These are phyloP conservation scores for Chrysodeixis includens DNA, from an alignment of 2,888 invertebrate genomes.

Conservation along the genomic window DNA sequence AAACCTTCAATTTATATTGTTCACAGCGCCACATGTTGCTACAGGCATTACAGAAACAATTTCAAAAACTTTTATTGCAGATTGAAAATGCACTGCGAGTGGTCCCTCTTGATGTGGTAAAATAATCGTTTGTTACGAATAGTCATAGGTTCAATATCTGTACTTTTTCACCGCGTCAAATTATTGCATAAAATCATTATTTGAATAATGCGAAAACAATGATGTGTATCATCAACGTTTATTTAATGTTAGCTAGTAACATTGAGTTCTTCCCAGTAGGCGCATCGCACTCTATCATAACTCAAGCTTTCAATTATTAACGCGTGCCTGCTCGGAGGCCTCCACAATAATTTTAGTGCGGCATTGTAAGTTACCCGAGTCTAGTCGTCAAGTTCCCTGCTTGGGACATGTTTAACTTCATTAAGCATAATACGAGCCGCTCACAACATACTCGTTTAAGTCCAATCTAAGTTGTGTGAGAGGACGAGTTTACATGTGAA, in stretches of 20 bases:
- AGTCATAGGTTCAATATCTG: too few species aligned
- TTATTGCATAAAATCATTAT: too few species aligned
- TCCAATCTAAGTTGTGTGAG: conserved; percentile 87
- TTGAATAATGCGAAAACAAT: background rate
- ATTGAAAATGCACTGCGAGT: conserved; percentile 1
- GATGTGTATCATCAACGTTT: background rate
- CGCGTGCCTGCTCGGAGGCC: conserved; percentile 42
- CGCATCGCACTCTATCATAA: conserved; percentile 56
- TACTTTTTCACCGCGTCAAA: too few species aligned
- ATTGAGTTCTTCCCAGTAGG: conserved; percentile 31
- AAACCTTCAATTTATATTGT: conserved; percentile 72
- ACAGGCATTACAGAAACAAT: conserved; percentile 24
- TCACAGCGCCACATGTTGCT: conserved; percentile 44
- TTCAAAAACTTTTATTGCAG: conserved; percentile 9
- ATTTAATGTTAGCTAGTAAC: background rate
- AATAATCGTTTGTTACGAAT: too few species aligned
- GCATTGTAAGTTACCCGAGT: conserved; percentile 71
- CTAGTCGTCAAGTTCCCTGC: conserved; percentile 74
- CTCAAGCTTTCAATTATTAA: conserved; percentile 59
- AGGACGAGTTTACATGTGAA: conserved; percentile 86
- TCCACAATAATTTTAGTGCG: conserved; percentile 63
- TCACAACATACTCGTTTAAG: conserved; percentile 88
- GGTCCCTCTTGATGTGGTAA: too few species aligned
- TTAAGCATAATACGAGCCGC: conserved; percentile 85
- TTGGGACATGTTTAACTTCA: conserved; percentile 87